phyloP scores from a whole-genome alignment of 2,888 invertebrate genomes.

The Trissolcus brochymenae region DNA sequence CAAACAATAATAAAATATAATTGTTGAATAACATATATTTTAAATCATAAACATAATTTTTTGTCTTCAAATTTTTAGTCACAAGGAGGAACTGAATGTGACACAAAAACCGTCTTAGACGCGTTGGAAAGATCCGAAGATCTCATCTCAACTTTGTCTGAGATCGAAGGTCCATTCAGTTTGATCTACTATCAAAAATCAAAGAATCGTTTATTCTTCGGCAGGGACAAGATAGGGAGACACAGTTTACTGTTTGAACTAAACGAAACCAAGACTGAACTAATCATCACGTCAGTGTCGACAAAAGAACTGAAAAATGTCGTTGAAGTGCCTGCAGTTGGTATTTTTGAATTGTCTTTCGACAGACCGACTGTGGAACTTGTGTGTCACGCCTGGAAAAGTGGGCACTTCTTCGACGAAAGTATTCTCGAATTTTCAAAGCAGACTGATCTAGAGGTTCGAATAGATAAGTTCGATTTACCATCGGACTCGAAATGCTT shows the following conservation, averaged over 20 bases:
- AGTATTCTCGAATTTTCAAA: conserved; percentile 32
- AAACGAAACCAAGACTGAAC: conserved; percentile 63
- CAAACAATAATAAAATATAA: not conserved
- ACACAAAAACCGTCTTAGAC: conserved; percentile 61
- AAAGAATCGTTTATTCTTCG: conserved; percentile 83
- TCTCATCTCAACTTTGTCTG: conserved; percentile 78
- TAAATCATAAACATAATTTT: not conserved
- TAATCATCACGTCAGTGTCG: conserved; percentile 69
- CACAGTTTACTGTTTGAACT: conserved; percentile 86
- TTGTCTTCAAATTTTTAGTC: not conserved
- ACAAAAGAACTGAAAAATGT: conserved; percentile 76
- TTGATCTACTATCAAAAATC: conserved; percentile 85
- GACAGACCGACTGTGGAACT: conserved; percentile 70
- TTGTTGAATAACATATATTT: not conserved
- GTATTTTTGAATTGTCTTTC: conserved; percentile 79
- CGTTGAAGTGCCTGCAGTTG: conserved; percentile 82
- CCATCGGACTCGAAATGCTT: not conserved
- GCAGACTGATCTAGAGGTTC: conserved; percentile 1
- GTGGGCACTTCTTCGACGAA: not conserved
- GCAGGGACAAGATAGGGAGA: conserved; percentile 90
- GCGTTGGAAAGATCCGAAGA: conserved; percentile 63
- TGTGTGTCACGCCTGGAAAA: conserved; percentile 76
- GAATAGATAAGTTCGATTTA: not conserved
- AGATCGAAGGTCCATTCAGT: conserved; percentile 89
- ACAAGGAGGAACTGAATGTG: conserved; percentile 38